A percentile compares a stretch with the other conserved stretches of the same genome.
Conservation (phyloP, 1,140 invertebrate genomes). For the Panulirus ornatus region DNA sequence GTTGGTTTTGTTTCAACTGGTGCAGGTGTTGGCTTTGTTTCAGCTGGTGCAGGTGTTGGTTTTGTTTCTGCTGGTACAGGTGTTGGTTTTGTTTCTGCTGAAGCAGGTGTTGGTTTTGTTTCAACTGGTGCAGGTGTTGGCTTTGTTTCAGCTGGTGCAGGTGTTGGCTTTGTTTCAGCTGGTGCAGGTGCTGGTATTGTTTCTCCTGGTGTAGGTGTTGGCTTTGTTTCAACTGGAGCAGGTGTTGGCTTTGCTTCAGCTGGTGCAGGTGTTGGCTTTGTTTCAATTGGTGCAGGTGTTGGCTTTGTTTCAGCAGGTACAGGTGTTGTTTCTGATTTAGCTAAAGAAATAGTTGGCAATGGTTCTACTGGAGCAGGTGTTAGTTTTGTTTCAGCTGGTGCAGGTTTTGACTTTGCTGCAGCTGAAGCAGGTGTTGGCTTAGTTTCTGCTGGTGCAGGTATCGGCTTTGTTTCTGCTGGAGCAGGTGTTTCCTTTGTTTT, state of each 20-base stretch:
- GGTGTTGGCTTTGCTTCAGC: neutral
- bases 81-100: constrained; percentile 27
- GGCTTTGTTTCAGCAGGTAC: neutral
- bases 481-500: neutral
- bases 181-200: neutral
- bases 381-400: neutral
- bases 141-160: constrained; percentile 19
- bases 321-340: constrained; percentile 46
- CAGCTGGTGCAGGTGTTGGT: constrained; percentile 46
- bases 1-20: constrained; percentile 50
- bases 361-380: constrained; percentile 35
- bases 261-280: constrained; percentile 12
- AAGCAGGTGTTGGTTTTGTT: constrained; percentile 27
- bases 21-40: constrained; percentile 44
- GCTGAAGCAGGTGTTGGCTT: neutral
- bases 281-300: neutral
- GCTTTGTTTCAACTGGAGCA: neutral
- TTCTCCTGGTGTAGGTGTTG: neutral
- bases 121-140: constrained; percentile 42
- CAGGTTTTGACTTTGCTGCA: constrained; percentile 13
- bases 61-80: constrained; percentile 64
- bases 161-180: constrained; percentile 4
- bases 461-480: constrained; percentile 42
- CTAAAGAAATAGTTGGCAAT: constrained; percentile 32
- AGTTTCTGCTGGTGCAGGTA: constrained; percentile 2